Percentiles rank a stretch among this genome's conserved stretches.
Evolutionary conservation across 2,888 invertebrate species (phyloP).

Genomic region (Phasia obesa): DNA sequence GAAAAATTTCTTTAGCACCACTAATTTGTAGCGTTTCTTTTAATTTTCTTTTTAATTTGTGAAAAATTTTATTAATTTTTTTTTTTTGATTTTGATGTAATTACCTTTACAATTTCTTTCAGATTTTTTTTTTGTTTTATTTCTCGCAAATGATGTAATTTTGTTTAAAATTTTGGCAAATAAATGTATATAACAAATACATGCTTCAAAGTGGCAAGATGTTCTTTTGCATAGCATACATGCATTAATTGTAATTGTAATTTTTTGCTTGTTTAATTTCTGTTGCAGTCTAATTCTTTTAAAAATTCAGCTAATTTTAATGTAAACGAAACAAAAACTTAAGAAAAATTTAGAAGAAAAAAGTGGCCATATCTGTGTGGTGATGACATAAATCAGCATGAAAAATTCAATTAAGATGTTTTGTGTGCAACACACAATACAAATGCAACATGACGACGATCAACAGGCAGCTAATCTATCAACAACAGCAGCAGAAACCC

Average conservation of each 20-base stretch:
- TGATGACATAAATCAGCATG: constrained; percentile 73
- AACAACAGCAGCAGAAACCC: constrained; percentile 7
- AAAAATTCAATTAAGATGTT: constrained; percentile 71
- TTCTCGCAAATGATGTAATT: constrained; percentile 61
- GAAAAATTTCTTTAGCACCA: constrained; percentile 41
- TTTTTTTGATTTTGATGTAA: too few relatives aligned
- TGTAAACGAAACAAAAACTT: constrained; percentile 8
- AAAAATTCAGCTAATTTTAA: constrained; percentile 52
- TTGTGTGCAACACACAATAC: constrained; percentile 60
- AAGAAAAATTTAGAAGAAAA: constrained; percentile 6
- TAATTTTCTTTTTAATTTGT: constrained; percentile 56
- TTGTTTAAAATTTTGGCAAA: constrained; percentile 59
- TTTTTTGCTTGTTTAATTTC: constrained; percentile 54
- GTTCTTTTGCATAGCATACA: background rate
- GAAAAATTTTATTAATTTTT: constrained; percentile 11
- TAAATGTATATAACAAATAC: background rate
- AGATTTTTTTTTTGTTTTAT: constrained; percentile 2
- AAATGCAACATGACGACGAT: constrained; percentile 46
- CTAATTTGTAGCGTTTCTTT: constrained; percentile 65
- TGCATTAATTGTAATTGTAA: constrained; percentile 47
- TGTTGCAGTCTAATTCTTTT: constrained; percentile 62
- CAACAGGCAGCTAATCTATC: constrained; percentile 42
- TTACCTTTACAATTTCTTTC: too few relatives aligned
- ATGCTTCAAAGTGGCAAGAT: background rate
- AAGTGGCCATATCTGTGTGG: constrained; percentile 62